These are phyloP conservation scores for Serranus cabrilla DNA, from an alignment of 2,797 vertebrate species.

Conservation along the genomic window DNA sequence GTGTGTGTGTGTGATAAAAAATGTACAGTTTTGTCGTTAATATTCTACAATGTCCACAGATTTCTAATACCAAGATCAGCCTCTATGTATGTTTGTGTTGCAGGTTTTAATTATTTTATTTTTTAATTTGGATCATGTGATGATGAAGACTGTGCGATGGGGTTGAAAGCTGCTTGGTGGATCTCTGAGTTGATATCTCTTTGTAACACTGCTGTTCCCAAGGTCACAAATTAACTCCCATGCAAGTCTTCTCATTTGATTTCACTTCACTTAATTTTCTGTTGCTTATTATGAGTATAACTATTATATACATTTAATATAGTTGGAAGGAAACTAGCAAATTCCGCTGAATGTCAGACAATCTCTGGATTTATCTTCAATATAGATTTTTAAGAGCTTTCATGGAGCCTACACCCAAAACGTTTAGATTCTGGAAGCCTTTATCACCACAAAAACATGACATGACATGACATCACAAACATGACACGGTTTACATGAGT, in stretches of 20 bases:
- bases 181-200: conserved; percentile 1
- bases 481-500: too few species aligned
- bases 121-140: neutral
- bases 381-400: too few species aligned
- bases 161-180: neutral
- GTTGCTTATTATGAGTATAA: neutral
- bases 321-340: neutral
- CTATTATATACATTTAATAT: neutral
- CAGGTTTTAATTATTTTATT: neutral
- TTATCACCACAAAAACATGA: too few species aligned
- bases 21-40: neutral
- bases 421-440: too few species aligned
- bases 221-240: neutral
- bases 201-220: neutral
- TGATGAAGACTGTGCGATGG: neutral
- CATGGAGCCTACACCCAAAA: too few species aligned
- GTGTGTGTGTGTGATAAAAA: neutral
- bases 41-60: conserved; percentile 13
- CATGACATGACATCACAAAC: too few species aligned
- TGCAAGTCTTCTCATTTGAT: too few species aligned
- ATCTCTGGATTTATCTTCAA: neutral
- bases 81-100: neutral
- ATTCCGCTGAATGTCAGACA: neutral
- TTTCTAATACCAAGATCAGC: neutral
- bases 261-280: neutral